A percentile compares a stretch with the other conserved stretches of the same genome.
phyloP scores from a whole-genome alignment of 2,113 vertebrate species.

The Ancistrus triradiatus region DNA sequence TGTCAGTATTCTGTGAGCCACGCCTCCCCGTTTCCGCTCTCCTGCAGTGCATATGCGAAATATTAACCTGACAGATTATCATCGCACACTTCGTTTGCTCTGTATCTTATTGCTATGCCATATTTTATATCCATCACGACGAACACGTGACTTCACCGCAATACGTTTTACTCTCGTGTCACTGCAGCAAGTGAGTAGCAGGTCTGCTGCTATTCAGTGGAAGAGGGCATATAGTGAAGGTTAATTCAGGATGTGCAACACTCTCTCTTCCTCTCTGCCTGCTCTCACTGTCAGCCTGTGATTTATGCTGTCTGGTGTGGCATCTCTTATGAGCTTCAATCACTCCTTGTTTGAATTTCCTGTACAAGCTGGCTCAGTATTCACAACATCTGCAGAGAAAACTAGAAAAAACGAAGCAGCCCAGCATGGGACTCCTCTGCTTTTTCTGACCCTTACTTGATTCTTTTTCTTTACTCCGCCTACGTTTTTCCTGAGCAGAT shows the following conservation, averaged over 20 bases:
- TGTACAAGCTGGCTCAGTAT: not conserved
- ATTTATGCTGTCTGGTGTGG: no score
- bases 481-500: not conserved
- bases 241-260: conserved; percentile 21
- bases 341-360: no score
- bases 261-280: not conserved
- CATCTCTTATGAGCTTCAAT: no score
- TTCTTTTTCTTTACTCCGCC: not conserved
- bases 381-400: not conserved
- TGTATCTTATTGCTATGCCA: no score
- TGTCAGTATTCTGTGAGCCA: not conserved
- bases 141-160: not conserved
- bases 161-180: not conserved
- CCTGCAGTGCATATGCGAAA: not conserved
- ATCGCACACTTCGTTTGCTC: not conserved
- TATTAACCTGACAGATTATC: not conserved
- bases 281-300: no score
- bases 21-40: not conserved
- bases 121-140: not conserved
- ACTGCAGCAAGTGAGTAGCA: not conserved
- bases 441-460: not conserved
- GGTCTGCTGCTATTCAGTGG: not conserved
- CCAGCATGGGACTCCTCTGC: not conserved
- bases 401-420: not conserved
- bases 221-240: conserved; percentile 22